A percentile compares a stretch with the other conserved stretches of the same genome.
Evolutionary conservation across 2,113 vertebrate genomes (phyloP).

Genomic region (Salvelinus fontinalis): DNA sequence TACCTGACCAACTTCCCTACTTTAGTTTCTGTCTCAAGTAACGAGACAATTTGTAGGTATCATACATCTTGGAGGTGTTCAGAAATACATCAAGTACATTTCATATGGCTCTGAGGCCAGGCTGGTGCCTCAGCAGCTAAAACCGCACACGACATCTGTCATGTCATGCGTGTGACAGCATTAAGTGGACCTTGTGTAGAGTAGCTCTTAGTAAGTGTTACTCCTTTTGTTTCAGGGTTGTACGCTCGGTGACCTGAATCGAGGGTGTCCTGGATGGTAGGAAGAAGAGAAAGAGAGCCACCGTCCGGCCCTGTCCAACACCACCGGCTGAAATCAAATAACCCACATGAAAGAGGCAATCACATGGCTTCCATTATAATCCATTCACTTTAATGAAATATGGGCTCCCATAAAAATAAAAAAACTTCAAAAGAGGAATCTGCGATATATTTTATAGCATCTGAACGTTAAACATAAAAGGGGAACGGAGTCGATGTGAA

Average conservation of each 20-base stretch:
- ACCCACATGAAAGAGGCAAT: constrained; percentile 21
- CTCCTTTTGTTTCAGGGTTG: constrained; percentile 52
- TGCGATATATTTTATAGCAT: constrained; percentile 12
- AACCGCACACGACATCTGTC: constrained; percentile 29
- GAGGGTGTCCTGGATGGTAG: constrained; percentile 39
- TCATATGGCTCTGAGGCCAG: no score
- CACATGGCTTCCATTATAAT: constrained; percentile 28
- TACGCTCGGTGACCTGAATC: constrained; percentile 61
- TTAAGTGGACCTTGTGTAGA: constrained; percentile 49
- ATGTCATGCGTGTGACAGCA: constrained; percentile 64
- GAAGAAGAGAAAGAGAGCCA: constrained; percentile 18
- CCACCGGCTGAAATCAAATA: constrained; percentile 11
- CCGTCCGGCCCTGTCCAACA: constrained; percentile 15
- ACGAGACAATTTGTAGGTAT: no score
- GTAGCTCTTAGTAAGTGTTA: constrained; percentile 57
- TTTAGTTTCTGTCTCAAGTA: no score
- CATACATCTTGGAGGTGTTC: no score
- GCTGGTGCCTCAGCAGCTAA: constrained; percentile 21
- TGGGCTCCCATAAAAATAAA: background rate
- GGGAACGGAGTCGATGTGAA: background rate
- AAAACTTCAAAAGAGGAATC: background rate
- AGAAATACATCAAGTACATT: no score
- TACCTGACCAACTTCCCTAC: no score
- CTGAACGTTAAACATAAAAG: constrained; percentile 35
- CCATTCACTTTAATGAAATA: constrained; percentile 18